Percentiles rank a stretch among this genome's conserved stretches.
Evolutionary conservation across 1,140 invertebrate genomes (phyloP).

Genomic region (Drosophila bipectinata): DNA sequence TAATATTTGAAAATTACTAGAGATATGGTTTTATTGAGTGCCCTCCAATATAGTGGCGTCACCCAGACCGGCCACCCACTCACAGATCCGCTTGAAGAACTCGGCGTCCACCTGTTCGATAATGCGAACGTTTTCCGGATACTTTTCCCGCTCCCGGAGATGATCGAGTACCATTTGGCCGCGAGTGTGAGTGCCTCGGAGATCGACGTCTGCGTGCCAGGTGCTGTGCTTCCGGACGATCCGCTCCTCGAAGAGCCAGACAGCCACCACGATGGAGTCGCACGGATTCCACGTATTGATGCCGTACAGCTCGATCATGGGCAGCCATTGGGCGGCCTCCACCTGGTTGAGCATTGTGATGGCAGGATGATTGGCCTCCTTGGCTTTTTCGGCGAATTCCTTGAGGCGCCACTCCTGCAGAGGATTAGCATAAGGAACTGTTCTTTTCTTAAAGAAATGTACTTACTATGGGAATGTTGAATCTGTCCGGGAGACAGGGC

Average conservation of each 20-base stretch:
- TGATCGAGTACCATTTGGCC: conserved; percentile 87
- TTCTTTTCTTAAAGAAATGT: not conserved
- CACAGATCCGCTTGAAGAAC: conserved; percentile 83
- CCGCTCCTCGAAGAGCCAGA: conserved; percentile 84
- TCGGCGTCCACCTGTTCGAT: conserved; percentile 85
- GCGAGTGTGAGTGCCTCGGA: conserved; percentile 85
- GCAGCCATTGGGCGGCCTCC: conserved; percentile 84
- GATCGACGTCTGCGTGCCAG: conserved; percentile 86
- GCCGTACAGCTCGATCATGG: conserved; percentile 44
- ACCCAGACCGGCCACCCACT: conserved; percentile 63
- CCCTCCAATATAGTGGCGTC: not conserved
- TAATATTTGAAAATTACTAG: conserved; percentile 7
- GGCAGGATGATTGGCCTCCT: conserved; percentile 46
- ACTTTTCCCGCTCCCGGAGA: conserved; percentile 80
- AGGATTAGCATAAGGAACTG: not conserved
- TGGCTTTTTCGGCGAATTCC: conserved; percentile 49
- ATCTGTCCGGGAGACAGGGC: conserved; percentile 84
- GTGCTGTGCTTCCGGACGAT: conserved; percentile 70
- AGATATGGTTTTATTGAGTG: conserved; percentile 24
- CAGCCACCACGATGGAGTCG: conserved; percentile 86
- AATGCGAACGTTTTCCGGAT: conserved; percentile 85
- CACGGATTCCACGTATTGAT: conserved; percentile 85
- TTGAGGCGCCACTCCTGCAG: conserved; percentile 85
- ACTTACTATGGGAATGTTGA: conserved; percentile 85
- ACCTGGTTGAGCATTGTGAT: conserved; percentile 85